Percentiles rank a stretch among this genome's conserved stretches.
phyloP scores from a whole-genome alignment of 2,113 vertebrate species.

The Oplegnathus fasciatus region DNA sequence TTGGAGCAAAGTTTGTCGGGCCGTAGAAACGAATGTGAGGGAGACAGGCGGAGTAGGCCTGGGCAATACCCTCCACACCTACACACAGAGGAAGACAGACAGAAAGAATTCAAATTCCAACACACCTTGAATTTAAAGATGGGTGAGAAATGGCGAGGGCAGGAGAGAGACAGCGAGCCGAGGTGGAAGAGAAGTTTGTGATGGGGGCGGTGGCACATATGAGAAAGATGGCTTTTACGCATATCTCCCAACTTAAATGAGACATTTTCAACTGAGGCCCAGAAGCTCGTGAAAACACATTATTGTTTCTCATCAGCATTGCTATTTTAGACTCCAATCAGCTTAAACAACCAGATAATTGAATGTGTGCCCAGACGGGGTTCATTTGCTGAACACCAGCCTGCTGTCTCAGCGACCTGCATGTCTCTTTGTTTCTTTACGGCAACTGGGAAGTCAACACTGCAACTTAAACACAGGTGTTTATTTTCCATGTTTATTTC shows the following conservation, averaged over 20 bases:
- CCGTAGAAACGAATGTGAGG: conserved; percentile 98
- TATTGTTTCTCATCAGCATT: background rate
- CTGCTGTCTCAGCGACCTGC: background rate
- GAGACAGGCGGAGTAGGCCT: conserved; percentile 94
- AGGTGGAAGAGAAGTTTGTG: background rate
- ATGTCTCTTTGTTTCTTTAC: background rate
- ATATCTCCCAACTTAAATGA: background rate
- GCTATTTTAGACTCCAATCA: background rate
- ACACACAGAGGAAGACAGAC: conserved; percentile 8
- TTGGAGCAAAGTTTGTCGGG: conserved; percentile 97
- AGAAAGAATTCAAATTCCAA: background rate
- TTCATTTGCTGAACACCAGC: background rate
- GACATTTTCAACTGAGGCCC: background rate
- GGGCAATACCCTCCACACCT: conserved; percentile 97
- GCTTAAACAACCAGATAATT: conserved; percentile 2
- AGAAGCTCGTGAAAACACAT: background rate
- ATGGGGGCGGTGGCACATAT: too few species aligned
- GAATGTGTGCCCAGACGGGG: background rate
- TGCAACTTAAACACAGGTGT: background rate
- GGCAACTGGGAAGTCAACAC: background rate
- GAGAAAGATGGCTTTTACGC: background rate
- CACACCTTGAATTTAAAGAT: background rate
- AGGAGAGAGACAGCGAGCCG: background rate
- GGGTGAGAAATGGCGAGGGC: background rate
- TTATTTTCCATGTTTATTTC: background rate